Conservation (phyloP, 2,113 vertebrate genomes). For the Oplegnathus fasciatus region DNA sequence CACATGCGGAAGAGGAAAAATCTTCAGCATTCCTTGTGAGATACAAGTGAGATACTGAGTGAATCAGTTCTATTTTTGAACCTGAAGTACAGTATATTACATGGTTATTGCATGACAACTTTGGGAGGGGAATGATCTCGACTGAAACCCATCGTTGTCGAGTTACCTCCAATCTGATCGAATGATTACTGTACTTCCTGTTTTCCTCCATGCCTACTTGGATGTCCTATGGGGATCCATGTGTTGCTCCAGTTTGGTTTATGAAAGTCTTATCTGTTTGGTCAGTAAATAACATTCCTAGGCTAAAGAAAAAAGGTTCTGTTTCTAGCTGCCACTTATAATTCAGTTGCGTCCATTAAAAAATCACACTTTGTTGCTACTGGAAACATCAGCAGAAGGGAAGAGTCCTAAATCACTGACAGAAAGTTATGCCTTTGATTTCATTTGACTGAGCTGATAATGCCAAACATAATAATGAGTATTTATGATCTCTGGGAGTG, state of each 20-base stretch:
- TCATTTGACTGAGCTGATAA: slow-evolving; percentile 11
- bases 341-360: not conserved
- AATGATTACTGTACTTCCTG: slow-evolving; percentile 71
- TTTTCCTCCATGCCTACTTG: slow-evolving; percentile 53
- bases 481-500: slow-evolving; percentile 31
- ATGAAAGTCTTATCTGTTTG: slow-evolving; percentile 72
- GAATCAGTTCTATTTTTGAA: slow-evolving; percentile 41
- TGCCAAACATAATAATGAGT: slow-evolving; percentile 30
- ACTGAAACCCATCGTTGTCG: slow-evolving; percentile 43
- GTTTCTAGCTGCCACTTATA: slow-evolving; percentile 23
- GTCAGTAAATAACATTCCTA: slow-evolving; percentile 83
- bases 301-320: slow-evolving; percentile 20
- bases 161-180: slow-evolving; percentile 60
- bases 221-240: slow-evolving; percentile 60
- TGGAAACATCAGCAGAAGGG: not conserved
- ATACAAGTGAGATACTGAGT: slow-evolving; percentile 28
- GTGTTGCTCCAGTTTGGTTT: slow-evolving; percentile 65
- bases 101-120: slow-evolving; percentile 29
- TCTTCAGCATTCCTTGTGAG: slow-evolving; percentile 21
- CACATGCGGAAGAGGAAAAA: slow-evolving; percentile 18
- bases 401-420: slow-evolving; percentile 5
- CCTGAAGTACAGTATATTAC: slow-evolving; percentile 19
- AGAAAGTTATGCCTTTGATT: slow-evolving; percentile 42
- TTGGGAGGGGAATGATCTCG: slow-evolving; percentile 22
- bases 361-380: slow-evolving; percentile 1